Evolutionary conservation across 2,113 vertebrate genomes (phyloP).

Genomic region (Pithys albifrons): DNA sequence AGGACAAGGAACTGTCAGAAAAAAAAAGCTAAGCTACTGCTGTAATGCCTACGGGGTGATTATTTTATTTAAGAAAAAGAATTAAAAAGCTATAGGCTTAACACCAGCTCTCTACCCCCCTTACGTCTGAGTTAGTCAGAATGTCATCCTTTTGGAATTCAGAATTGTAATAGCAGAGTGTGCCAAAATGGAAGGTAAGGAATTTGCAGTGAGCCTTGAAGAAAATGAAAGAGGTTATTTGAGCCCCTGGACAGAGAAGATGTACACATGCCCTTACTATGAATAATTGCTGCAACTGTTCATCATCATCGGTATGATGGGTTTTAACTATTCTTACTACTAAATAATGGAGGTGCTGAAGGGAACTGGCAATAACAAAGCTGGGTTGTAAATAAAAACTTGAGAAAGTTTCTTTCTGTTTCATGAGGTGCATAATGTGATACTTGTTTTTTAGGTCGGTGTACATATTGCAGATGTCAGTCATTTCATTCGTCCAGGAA

Average conservation of each 20-base stretch:
- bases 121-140: neutral
- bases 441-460: constrained; percentile 81
- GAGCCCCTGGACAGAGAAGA: neutral
- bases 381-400: neutral
- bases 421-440: neutral
- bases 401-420: neutral
- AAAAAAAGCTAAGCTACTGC: neutral
- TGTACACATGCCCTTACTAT: neutral
- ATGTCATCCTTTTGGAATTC: neutral
- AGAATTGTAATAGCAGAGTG: neutral
- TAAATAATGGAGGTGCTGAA: neutral
- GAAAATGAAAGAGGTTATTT: neutral
- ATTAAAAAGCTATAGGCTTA: neutral
- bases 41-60: neutral
- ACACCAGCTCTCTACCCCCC: neutral
- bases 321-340: neutral
- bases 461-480: constrained; percentile 98
- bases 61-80: neutral
- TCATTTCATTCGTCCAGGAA: constrained; percentile 96
- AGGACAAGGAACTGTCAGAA: neutral
- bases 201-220: neutral
- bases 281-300: neutral
- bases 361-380: neutral
- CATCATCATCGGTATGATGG: neutral
- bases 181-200: neutral